Evolutionary conservation across 2,797 vertebrate species (phyloP), one percentile per base, ranked within the genome.

Genomic region (Synaphobranchus kaupii): DNA sequence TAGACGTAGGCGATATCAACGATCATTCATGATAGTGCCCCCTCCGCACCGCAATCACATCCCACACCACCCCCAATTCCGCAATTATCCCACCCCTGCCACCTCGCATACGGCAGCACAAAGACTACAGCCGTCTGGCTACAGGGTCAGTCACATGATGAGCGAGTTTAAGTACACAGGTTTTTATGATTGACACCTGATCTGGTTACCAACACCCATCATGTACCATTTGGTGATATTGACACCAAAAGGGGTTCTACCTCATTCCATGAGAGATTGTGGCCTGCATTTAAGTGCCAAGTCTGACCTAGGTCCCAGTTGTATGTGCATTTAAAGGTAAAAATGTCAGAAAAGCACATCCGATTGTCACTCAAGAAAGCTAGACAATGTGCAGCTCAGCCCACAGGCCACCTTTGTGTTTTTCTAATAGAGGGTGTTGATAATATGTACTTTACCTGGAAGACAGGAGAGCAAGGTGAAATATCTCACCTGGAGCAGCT

Each of bases 71-170:
- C 60, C 60, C 58, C 52, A 13, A 10, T 13, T 8, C 56, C 56
- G 13, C 17, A 58, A 4, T 15, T 25, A 7, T 9, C n/a, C n/a
- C n/a, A 25, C 22, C 60, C 60, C 20, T 0, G 25, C 63, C 7
- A 7, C 6, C 63, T 7, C 63, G 1, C 54, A 56, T 39, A 56
- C 54, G 10, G 10, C 15, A 15, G 54, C 15, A 1, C 5, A 56
- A 10, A 56, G 15, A 56, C n/a, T 25, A 68, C 58, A 52, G 50
- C 58, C 15, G n/a, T 9, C 20, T 63, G 15, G 10, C 54, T 56
- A 12, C 63, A n/a, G 63, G 63, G 63, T 68, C n/a, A 68, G 63
- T 68, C 63, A 28, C 63, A 68, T 68, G 63, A 68, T 68, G 63
- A n/a, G n/a, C 10, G 63, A 68, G 25, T 68, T 63, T 63, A n/a